Percentiles rank a stretch among this genome's conserved stretches.
Conservation (phyloP, 2,888 invertebrate species). For the Notocelia uddmanniana region DNA sequence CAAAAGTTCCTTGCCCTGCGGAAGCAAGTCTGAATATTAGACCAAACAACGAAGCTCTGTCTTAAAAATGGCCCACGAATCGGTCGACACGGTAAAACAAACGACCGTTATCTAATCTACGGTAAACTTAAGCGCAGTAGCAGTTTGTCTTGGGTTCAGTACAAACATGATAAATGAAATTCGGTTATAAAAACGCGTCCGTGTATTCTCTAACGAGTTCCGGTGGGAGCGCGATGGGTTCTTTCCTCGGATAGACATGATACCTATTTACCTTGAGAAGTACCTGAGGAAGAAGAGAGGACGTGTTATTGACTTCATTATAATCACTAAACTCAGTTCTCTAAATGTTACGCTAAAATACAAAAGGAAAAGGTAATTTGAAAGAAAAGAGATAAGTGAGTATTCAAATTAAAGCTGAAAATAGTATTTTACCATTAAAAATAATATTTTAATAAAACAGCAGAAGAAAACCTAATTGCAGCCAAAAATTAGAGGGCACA, state of each 20-base stretch:
- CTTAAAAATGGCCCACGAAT: slow-evolving; percentile 78
- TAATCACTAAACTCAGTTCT: slow-evolving; percentile 39
- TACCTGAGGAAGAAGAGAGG: slow-evolving; percentile 85
- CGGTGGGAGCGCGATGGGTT: slow-evolving; percentile 77
- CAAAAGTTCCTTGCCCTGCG: slow-evolving; percentile 59
- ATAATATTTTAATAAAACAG: slow-evolving; percentile 79
- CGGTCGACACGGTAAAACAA: slow-evolving; percentile 83
- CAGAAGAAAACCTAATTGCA: slow-evolving; percentile 79
- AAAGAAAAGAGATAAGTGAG: slow-evolving; percentile 25
- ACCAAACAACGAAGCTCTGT: slow-evolving; percentile 80
- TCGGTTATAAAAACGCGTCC: slow-evolving; percentile 81
- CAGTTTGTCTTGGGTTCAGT: slow-evolving; percentile 83
- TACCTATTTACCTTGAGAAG: slow-evolving; percentile 86
- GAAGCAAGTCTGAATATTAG: slow-evolving; percentile 68
- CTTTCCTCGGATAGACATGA: slow-evolving; percentile 80
- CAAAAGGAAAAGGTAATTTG: slow-evolving; percentile 12
- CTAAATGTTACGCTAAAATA: slow-evolving; percentile 23
- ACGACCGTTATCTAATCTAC: slow-evolving; percentile 82
- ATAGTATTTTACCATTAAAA: slow-evolving; percentile 75
- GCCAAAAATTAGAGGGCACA: slow-evolving; percentile 84
- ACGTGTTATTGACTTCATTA: slow-evolving; percentile 71
- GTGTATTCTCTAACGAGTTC: slow-evolving; percentile 81
- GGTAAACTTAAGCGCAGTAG: slow-evolving; percentile 84
- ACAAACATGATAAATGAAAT: slow-evolving; percentile 84
- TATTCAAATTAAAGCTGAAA: slow-evolving; percentile 51